phyloP scores from a whole-genome alignment of 2,113 vertebrate genomes.

The Sarotherodon lohbergeri region DNA sequence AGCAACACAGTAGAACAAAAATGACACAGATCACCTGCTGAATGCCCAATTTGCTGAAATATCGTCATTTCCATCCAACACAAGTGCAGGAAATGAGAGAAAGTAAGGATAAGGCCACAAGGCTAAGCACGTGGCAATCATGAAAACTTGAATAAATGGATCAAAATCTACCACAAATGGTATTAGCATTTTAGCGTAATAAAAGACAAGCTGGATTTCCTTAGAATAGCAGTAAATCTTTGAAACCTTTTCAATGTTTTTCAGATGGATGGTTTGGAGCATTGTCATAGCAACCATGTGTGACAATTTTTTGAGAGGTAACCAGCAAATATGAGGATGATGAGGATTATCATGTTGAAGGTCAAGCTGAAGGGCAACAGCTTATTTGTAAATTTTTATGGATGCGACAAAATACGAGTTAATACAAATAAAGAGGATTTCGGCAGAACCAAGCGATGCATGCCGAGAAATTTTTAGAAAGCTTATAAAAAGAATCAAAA shows the following conservation, averaged over 20 bases:
- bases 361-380: not conserved
- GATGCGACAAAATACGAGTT: not conserved
- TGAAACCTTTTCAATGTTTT: not conserved
- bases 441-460: not conserved
- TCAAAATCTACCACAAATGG: not conserved
- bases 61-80: not conserved
- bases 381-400: not conserved
- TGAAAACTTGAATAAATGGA: not conserved
- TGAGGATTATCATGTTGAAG: not conserved
- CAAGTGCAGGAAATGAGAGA: not conserved
- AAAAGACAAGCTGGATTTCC: not conserved
- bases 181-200: not conserved
- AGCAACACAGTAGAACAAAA: not conserved
- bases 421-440: not conserved
- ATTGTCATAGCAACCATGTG: not conserved
- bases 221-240: not conserved
- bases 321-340: not conserved
- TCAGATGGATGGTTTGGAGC: not conserved
- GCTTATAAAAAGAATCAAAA: not conserved
- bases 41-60: conserved; percentile 27
- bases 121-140: not conserved
- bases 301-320: not conserved
- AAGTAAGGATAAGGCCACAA: not conserved
- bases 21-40: not conserved
- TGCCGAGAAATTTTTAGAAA: not conserved